Percentiles rank a stretch among this genome's conserved stretches.
Evolutionary conservation across 2,888 invertebrate species (phyloP).

Genomic region (Cerastis rubricosa): DNA sequence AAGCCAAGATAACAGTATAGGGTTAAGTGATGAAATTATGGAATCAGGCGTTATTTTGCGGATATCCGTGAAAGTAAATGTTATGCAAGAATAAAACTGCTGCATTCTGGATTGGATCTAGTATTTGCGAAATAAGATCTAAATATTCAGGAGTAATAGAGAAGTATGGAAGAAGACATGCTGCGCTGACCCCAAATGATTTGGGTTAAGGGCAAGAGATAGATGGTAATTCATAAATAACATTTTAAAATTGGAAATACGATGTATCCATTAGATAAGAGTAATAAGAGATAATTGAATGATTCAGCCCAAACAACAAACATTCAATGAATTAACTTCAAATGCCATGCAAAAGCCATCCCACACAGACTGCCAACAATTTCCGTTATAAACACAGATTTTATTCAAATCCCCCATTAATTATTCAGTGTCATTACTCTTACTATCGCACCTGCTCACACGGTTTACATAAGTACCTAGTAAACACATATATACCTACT

Average conservation of each 20-base stretch:
- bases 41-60: background rate
- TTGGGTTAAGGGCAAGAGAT: no score
- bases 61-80: background rate
- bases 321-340: constrained; percentile 12
- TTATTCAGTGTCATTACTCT: constrained; percentile 61
- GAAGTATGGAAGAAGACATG: no score
- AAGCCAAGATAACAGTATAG: background rate
- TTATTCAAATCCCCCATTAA: constrained; percentile 58
- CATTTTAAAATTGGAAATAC: background rate
- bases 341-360: constrained; percentile 26
- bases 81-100: background rate
- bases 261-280: background rate
- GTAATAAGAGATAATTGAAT: background rate
- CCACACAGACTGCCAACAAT: constrained; percentile 39
- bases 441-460: constrained; percentile 56
- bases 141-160: background rate
- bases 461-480: constrained; percentile 37
- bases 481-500: constrained; percentile 13
- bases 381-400: constrained; percentile 56
- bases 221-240: background rate
- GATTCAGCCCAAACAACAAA: background rate
- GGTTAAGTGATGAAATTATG: background rate
- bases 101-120: background rate
- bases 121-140: background rate
- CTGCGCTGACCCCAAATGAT: no score